A percentile compares a stretch with the other conserved stretches of the same genome.
Conservation (phyloP, 2,113 vertebrate species). For the Cettia cetti region DNA sequence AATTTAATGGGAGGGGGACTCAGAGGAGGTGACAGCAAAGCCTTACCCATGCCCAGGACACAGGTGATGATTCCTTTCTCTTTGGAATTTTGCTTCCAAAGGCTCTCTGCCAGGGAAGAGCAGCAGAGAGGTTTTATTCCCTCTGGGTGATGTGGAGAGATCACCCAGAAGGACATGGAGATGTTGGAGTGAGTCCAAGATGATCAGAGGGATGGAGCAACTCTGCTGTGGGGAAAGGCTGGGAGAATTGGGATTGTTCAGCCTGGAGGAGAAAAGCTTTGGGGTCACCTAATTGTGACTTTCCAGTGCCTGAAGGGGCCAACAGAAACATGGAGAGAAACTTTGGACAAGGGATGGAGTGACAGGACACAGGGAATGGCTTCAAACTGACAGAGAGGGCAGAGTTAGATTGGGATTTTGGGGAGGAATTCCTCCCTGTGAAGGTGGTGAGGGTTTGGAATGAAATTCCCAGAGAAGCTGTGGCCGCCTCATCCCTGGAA, state of each 20-base stretch:
- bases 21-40: neutral
- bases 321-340: neutral
- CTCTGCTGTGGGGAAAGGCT: neutral
- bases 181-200: accelerated
- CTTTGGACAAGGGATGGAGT: neutral
- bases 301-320: neutral
- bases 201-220: neutral
- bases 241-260: neutral
- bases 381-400: neutral
- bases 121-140: neutral
- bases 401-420: neutral
- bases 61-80: accelerated
- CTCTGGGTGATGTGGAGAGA: neutral
- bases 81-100: neutral
- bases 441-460: neutral
- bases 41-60: accelerated
- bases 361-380: neutral
- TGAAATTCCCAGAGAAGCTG: neutral
- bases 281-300: accelerated
- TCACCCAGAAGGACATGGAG: neutral
- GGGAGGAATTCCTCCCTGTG: neutral
- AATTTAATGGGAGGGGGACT: neutral
- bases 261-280: neutral
- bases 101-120: neutral
- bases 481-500: neutral